Base-by-base conservation (phyloP, 2,113 vertebrate species). In the Uropsilus gracilis region DNA sequence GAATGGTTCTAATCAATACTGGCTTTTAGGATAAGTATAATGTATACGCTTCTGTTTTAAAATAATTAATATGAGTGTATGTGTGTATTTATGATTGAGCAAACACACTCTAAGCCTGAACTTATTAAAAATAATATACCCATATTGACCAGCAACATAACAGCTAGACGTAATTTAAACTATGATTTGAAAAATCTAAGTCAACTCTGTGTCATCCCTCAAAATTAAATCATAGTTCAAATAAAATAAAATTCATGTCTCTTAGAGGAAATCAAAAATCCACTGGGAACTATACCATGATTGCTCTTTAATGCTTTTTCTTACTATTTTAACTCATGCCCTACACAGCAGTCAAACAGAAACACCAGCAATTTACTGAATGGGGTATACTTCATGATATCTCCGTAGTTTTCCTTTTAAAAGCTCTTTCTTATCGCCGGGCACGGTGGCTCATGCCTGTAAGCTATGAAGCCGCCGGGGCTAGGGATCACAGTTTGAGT, bases 141-240 rank as follows among this genome's bases (percentile, higher is more conserved):
- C 96, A 80, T 95, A 97, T 98, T 98, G 98, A 97, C 98, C 98
- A 98, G 97, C 95, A 73, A 94, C 90, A 96, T 97, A 98, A 96
- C 98, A 92, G 96, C 97, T 98, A 98, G 97, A 98, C 98, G 98
- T 98, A 98, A 98, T 98, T 97, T 98, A 96, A 98, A 97, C 98
- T 98, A 98, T 99, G 99, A 99, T 99, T 99, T 98, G 98, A 97
- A 97, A 94, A 98, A 97, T 96, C 97, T 97, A 98, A 98, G 98
- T 94, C 98, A 99, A 99, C 99, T 98, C 97, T 98, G 97, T 98
- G 98, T 98, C 98, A 97, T 96, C 95, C 98, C 97, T 98, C 86
- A 96, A 95, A 48, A 48, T 8, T 48, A 48, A 48, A 48, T 8
- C 12, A 48, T 6, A 48, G 12, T 48, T 8, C 46, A 12, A 1